Base-by-base conservation (phyloP, 2,797 vertebrate species). In the Enteromius argenteus region DNA sequence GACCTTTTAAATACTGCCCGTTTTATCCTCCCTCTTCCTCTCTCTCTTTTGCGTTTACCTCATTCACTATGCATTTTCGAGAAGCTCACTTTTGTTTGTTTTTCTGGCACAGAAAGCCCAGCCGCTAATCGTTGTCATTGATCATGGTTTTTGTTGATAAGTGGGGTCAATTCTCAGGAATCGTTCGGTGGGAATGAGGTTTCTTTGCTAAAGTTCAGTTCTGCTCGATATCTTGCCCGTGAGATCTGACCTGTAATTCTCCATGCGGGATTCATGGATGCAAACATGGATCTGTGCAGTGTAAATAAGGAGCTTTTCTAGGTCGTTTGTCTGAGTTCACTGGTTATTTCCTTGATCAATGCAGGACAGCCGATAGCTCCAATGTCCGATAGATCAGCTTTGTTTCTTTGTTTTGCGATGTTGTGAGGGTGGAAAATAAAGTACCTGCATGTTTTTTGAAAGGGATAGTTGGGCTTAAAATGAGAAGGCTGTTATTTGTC, bases 61-160 rank as follows among this genome's bases (percentile, higher is more conserved):
- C 32, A 67, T 80, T 80, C 37, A 21, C 66, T 37, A 56, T 51
- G 46, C 23, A n/a, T 73, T 17, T 58, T 74, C 30, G 49, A 56
- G 13, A 15, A 68, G 49, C 58, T 80, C 15, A 60, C 64, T 23
- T 44, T 72, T 79, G 75, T 67, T 56, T 84, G 62, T 68, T 44
- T 84, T 46, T 60, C 27, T 15, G 56, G 44, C 74, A 44, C 27
- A 53, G 62, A 66, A 39, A 71, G 46, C 49, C 67, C 46, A 46
- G 79, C 35, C 35, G 37, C 78, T 80, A 80, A 81, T 72, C 79
- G 51, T 60, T 72, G 79, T 44, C 67, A 81, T 81, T 81, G 79
- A 81, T 81, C 79, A 58, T 7, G 67, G n/a, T 71, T 81, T 78
- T 71, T 81, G 79, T 81, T 69, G 64, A 56, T 69, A 58, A 71